Evolutionary conservation across 2,888 invertebrate species (phyloP), one percentile per base, ranked within the genome.

Genomic region (Torymus auratus): DNA sequence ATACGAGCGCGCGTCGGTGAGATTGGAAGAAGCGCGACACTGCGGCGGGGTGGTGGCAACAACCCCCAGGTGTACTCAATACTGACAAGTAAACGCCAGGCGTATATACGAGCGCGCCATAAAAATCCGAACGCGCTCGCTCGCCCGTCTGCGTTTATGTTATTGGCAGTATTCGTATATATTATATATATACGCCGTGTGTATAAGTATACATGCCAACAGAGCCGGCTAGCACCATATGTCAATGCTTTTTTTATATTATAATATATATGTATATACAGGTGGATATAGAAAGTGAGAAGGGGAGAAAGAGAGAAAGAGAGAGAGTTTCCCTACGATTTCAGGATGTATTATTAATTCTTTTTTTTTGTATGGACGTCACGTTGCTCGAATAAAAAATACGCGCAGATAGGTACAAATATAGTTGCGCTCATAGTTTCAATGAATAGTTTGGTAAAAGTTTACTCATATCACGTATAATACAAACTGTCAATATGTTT

Each of bases 151-250:
- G 20, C 64, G 15, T 68, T 60, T 41, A 67, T 17, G 41, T 60
- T 62, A 68, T 78, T 72, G 71, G 73, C 71, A 76, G 81, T 68
- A 76, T 76, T 68, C 61, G 64, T 56, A 58, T 68, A 20, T 60
- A 60, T 41, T 60, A 60, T 41, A 41, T 41, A 41, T 41, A 41
- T 41, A 41, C 41, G 41, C 41, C 41, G 41, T 41, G 41, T 41
- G 41, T 41, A 41, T 41, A 41, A 41, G 60, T 84, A 86, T 84
- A 86, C 88, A 86, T 85, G 87, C 86, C 86, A 88, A 87, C 89
- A 88, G 89, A 89, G 89, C 87, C 89, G 88, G 87, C 86, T 85
- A 88, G 86, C 87, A 87, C 87, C 86, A 86, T 85, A 86, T 86
- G 85, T 82, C 75, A 82, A 84, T 84, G 83, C 84, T 82, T 81